Base-by-base conservation (phyloP, 2,113 vertebrate species). In the Equus przewalskii region DNA sequence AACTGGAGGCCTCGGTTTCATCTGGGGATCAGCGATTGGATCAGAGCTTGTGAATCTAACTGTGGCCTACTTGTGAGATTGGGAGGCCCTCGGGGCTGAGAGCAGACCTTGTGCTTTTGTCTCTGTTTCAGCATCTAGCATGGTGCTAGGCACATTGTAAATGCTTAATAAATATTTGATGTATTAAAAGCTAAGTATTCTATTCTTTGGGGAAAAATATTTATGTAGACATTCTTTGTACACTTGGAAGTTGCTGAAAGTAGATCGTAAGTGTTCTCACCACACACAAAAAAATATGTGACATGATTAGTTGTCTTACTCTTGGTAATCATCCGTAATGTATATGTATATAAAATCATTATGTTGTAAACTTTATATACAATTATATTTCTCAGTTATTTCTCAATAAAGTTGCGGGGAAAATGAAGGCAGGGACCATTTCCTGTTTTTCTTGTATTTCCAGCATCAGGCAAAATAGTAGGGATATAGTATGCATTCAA, bases 151-250 rank as follows among this genome's bases (percentile, higher is more conserved):
- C 22, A 90, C 19, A 33, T 80, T 73, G 11, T 36, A 72, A 85
- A 94, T 33, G 12, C 21, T 26, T 67, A 56, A n/a, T 22, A 60
- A 80, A 67, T 75, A 64, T n/a, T 26, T 19, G 56, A 21, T 46
- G 28, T 88, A 44, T 92, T 91, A 65, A 85, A 95, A 80, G 46
- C 16, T 13, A 90, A 83, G 3, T 73, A 78, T 46, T n/a, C 49
- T 81, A 54, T 76, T 89, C 44, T 73, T 21, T 87, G 70, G 56
- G 54, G n/a, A 44, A 73, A 67, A 1, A 54, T 24, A 83, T 16
- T 46, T 46, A 67, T 10, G 24, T 14, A 49, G 15, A 60, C 15
- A 64, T 54, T 89, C 65, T 81, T 33, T n/a, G 5, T 86, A 46
- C 46, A 46, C 49, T 36, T 78, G 33, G 21, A 58, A 69, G 10